Percentiles rank a stretch among this genome's conserved stretches.
These are phyloP conservation scores for Apteryx mantelli DNA, from an alignment of 2,113 vertebrate species.

Conservation along the genomic window DNA sequence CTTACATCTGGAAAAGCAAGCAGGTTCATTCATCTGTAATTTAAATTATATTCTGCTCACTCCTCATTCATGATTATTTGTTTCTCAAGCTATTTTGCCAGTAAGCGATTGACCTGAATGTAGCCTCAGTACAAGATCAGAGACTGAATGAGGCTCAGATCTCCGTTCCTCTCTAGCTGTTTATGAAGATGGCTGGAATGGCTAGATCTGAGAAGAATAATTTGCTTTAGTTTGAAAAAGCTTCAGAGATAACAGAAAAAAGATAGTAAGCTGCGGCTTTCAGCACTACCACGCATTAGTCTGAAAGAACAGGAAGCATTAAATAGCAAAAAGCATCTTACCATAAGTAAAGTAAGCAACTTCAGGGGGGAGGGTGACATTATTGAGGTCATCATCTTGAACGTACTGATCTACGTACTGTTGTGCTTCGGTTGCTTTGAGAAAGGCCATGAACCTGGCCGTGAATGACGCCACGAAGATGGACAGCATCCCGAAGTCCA, in stretches of 20 bases:
- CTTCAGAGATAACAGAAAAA: neutral
- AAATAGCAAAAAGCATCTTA: constrained; percentile 66
- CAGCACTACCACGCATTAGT: neutral
- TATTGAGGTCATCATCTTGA: constrained; percentile 86
- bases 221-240: neutral
- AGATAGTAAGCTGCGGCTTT: neutral
- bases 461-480: constrained; percentile 97
- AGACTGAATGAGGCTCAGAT: neutral
- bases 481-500: constrained; percentile 97
- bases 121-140: neutral
- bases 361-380: constrained; percentile 90
- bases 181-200: neutral
- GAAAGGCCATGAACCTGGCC: constrained; percentile 94
- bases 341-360: constrained; percentile 95
- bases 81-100: neutral
- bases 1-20: neutral
- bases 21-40: neutral
- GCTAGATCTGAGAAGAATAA: neutral
- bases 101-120: neutral
- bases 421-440: constrained; percentile 94
- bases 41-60: neutral
- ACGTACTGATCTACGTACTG: constrained; percentile 92
- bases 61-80: neutral
- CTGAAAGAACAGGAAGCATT: neutral
- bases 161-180: neutral